phyloP scores from a whole-genome alignment of 2,113 vertebrate genomes.

The Neogobius melanostomus region DNA sequence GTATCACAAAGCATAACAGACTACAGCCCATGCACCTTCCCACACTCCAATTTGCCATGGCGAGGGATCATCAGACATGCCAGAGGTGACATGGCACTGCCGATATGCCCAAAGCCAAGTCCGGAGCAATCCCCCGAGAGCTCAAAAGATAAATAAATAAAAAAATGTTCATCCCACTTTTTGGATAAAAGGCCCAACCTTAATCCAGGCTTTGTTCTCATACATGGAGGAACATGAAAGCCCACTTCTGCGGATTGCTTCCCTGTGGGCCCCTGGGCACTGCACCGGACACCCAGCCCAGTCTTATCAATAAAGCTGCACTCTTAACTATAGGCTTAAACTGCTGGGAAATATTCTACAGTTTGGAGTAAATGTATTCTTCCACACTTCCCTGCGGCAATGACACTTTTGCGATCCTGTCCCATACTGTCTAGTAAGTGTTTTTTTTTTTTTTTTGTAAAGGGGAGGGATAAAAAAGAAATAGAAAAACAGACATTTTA shows the following conservation, averaged over 20 bases:
- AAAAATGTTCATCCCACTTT: slow-evolving; percentile 63
- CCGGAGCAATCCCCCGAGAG: slow-evolving; percentile 39
- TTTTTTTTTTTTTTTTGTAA: slow-evolving; percentile 81
- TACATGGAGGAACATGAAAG: slow-evolving; percentile 84
- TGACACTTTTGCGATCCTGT: slow-evolving; percentile 81
- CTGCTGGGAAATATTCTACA: slow-evolving; percentile 81
- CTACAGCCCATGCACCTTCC: slow-evolving; percentile 50
- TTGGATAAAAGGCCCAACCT: slow-evolving; percentile 74
- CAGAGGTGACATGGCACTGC: slow-evolving; percentile 60
- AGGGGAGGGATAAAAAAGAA: slow-evolving; percentile 50
- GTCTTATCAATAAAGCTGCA: slow-evolving; percentile 86
- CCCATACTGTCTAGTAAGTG: slow-evolving; percentile 90
- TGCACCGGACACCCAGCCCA: slow-evolving; percentile 63
- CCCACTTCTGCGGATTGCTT: slow-evolving; percentile 80
- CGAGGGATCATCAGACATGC: slow-evolving; percentile 60
- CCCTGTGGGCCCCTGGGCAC: slow-evolving; percentile 71
- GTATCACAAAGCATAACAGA: not conserved
- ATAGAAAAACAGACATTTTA: slow-evolving; percentile 87
- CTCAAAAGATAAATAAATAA: slow-evolving; percentile 40
- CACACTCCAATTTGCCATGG: slow-evolving; percentile 58
- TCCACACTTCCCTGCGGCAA: slow-evolving; percentile 79
- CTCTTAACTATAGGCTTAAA: slow-evolving; percentile 85
- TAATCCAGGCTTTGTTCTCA: slow-evolving; percentile 84
- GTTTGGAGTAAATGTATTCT: slow-evolving; percentile 85
- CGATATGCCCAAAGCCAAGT: slow-evolving; percentile 49